Percentiles rank a stretch among this genome's conserved stretches.
Conservation (phyloP, 1,140 invertebrate genomes). For the Aphidius ervi region DNA sequence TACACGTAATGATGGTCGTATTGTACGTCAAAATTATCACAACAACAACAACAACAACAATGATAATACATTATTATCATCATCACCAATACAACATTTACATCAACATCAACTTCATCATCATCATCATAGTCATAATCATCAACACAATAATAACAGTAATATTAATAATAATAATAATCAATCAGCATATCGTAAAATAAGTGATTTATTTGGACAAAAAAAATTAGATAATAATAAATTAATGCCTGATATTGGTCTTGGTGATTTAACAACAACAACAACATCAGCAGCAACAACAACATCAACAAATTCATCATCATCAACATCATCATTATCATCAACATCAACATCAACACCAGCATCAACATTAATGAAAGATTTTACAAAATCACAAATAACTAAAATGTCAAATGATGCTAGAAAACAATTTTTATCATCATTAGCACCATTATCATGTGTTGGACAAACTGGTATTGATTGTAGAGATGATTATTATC, state of each 20-base stretch:
- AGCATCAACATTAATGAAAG: conserved; percentile 31
- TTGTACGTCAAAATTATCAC: neutral
- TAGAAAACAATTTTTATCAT: conserved; percentile 70
- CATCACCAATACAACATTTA: conserved; percentile 19
- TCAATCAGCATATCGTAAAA: conserved; percentile 63
- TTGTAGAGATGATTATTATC: conserved; percentile 66
- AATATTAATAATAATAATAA: conserved; percentile 29
- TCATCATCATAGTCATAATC: conserved; percentile 24
- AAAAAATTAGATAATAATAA: conserved; percentile 39
- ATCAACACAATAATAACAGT: conserved; percentile 31
- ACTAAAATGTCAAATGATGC: conserved; percentile 51
- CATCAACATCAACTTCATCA: conserved; percentile 38
- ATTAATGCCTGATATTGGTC: conserved; percentile 54
- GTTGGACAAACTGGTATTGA: conserved; percentile 60
- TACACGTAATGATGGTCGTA: conserved; percentile 7
- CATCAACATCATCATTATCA: too few relatives aligned
- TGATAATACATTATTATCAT: conserved; percentile 16
- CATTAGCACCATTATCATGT: conserved; percentile 69
- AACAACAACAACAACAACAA: conserved; percentile 9
- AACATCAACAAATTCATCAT: conserved; percentile 23
- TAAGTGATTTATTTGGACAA: conserved; percentile 63
- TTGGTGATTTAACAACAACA: conserved; percentile 41
- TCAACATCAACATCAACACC: too few relatives aligned
- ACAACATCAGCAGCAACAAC: conserved; percentile 21
- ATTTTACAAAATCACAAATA: conserved; percentile 43